Percentiles rank a stretch among this genome's conserved stretches.
Evolutionary conservation across 2,113 vertebrate genomes (phyloP).

Genomic region (Hucho hucho): DNA sequence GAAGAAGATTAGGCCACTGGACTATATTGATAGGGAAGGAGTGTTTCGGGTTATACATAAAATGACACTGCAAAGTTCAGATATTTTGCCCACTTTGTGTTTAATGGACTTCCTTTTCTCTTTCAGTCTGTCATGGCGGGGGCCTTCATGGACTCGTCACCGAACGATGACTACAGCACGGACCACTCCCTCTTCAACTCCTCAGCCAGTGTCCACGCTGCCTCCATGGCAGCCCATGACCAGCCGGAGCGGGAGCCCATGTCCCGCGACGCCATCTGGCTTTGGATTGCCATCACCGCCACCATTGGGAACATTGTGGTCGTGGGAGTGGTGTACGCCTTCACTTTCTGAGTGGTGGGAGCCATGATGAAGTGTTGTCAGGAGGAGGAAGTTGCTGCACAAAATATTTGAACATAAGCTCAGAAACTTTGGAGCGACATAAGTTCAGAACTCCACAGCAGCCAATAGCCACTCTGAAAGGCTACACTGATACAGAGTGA

Average conservation of each 20-base stretch:
- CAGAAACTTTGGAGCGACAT: background rate
- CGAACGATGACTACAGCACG: constrained; percentile 82
- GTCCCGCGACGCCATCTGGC: constrained; percentile 81
- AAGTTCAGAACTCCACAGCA: too few relatives aligned
- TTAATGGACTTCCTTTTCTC: constrained; percentile 15
- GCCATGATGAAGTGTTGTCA: background rate
- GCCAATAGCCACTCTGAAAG: background rate
- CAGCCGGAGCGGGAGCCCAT: constrained; percentile 74
- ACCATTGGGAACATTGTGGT: constrained; percentile 88
- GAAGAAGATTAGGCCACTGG: background rate
- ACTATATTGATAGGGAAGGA: background rate
- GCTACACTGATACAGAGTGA: too few relatives aligned
- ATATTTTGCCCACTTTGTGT: background rate
- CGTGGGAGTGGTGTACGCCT: constrained; percentile 86
- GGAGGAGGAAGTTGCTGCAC: background rate
- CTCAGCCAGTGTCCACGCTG: constrained; percentile 77
- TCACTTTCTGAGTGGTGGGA: constrained; percentile 77
- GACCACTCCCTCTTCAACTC: constrained; percentile 87
- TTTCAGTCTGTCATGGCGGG: constrained; percentile 85
- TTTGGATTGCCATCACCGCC: constrained; percentile 87
- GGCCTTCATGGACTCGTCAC: constrained; percentile 83
- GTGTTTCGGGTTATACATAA: background rate
- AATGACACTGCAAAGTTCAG: background rate
- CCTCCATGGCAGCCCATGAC: constrained; percentile 67
- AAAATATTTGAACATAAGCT: background rate